These are phyloP conservation scores for Euzophera pinguis DNA, from an alignment of 2,888 invertebrate genomes.

Conservation along the genomic window DNA sequence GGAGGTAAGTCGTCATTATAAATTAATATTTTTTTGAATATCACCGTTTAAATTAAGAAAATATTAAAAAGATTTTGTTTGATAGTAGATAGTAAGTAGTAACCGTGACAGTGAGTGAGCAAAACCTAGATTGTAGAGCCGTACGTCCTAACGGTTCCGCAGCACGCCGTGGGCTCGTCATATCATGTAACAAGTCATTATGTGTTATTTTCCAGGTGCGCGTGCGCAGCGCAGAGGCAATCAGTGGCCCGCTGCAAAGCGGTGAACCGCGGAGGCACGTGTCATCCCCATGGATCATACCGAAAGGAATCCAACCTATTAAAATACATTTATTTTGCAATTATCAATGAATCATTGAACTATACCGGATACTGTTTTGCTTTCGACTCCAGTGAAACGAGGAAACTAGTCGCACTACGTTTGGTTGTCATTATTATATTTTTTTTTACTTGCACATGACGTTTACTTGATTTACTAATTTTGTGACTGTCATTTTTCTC, in stretches of 20 bases:
- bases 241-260: constrained; percentile 37
- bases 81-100: not conserved
- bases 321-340: not conserved
- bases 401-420: not conserved
- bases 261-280: constrained; percentile 15
- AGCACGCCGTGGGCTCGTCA: constrained; percentile 7
- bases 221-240: constrained; percentile 38
- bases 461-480: not conserved
- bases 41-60: not conserved
- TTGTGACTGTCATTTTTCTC: not conserved
- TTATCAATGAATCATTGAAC: not conserved
- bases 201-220: constrained; percentile 49
- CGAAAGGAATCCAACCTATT: not conserved
- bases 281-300: not conserved
- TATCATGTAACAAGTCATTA: constrained; percentile 29
- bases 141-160: constrained; percentile 18
- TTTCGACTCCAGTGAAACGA: constrained; percentile 2
- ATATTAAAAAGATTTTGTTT: not conserved
- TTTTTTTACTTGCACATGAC: not conserved
- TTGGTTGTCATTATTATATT: too few species aligned
- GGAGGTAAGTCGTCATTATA: too few species aligned
- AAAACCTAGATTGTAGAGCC: not conserved
- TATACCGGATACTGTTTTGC: not conserved
- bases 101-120: constrained; percentile 2
- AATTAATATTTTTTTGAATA: not conserved